phyloP scores from a whole-genome alignment of 2,888 invertebrate genomes.

The Limnephilus marmoratus region DNA sequence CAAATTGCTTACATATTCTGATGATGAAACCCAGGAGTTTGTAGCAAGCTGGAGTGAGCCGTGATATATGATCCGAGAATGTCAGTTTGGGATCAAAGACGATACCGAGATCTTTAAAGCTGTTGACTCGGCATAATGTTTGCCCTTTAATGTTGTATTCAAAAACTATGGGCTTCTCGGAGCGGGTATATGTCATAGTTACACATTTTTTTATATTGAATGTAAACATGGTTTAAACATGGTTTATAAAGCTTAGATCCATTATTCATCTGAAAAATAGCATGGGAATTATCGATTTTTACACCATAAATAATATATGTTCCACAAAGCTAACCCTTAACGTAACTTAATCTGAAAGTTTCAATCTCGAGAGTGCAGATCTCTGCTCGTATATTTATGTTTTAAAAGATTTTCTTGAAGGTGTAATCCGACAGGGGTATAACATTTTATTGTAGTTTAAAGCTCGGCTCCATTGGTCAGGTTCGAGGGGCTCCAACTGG shows the following conservation, averaged over 20 bases:
- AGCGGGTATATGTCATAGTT: no score
- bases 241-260: neutral
- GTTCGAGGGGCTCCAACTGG: neutral
- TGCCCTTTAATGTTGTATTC: no score
- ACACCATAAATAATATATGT: neutral
- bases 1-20: no score
- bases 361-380: constrained; percentile 29
- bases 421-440: constrained; percentile 41
- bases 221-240: no score
- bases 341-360: neutral
- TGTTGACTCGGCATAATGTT: no score
- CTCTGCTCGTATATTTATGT: neutral
- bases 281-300: neutral
- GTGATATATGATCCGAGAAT: no score
- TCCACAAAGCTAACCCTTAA: neutral
- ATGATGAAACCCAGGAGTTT: no score
- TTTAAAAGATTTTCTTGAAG: constrained; percentile 4
- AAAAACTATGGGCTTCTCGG: no score
- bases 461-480: neutral
- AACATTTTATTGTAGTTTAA: constrained; percentile 60
- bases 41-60: no score
- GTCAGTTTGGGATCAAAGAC: no score
- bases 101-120: no score
- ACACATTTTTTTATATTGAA: no score
- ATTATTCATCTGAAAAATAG: neutral